Conservation (phyloP, 2,888 invertebrate genomes). For the Agrilus mali region DNA sequence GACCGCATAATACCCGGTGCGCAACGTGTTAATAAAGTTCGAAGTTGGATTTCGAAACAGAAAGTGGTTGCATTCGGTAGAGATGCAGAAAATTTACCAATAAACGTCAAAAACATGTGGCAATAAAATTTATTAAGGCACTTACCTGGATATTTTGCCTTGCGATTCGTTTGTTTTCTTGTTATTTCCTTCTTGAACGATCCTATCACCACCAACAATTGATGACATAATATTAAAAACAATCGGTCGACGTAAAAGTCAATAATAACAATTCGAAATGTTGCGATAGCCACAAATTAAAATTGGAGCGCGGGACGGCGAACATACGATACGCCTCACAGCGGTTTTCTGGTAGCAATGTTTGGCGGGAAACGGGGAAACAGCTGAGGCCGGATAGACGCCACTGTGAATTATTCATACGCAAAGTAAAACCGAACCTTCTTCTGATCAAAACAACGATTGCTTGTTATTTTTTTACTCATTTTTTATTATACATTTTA, state of each 20-base stretch:
- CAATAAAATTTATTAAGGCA: slow-evolving; percentile 13
- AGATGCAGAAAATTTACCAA: slow-evolving; percentile 1
- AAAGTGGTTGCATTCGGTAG: slow-evolving; percentile 1
- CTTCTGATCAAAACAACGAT: slow-evolving; percentile 1
- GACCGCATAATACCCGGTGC: slow-evolving; percentile 7
- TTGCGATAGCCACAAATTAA: slow-evolving; percentile 17
- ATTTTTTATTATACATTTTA: background rate
- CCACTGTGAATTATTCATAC: slow-evolving; percentile 33
- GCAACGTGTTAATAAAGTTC: slow-evolving; percentile 3
- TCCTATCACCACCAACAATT: slow-evolving; percentile 38
- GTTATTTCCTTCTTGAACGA: slow-evolving; percentile 40
- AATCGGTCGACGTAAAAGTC: slow-evolving; percentile 6
- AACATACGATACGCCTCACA: slow-evolving; percentile 42
- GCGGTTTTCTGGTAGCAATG: slow-evolving; percentile 51
- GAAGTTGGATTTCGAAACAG: background rate
- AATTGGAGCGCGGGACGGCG: slow-evolving; percentile 31
- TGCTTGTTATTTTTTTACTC: background rate
- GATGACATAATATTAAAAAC: slow-evolving; percentile 37
- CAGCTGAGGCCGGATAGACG: slow-evolving; percentile 48
- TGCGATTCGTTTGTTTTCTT: slow-evolving; percentile 40
- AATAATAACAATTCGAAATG: slow-evolving; percentile 2
- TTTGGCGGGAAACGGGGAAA: slow-evolving; percentile 64
- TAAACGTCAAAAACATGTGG: slow-evolving; percentile 32
- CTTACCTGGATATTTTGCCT: slow-evolving; percentile 38
- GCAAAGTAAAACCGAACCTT: slow-evolving; percentile 16